A percentile compares a stretch with the other conserved stretches of the same genome.
These are phyloP conservation scores for Parauchenoglanis punctatus DNA, from an alignment of 2,797 vertebrate species.

Conservation along the genomic window DNA sequence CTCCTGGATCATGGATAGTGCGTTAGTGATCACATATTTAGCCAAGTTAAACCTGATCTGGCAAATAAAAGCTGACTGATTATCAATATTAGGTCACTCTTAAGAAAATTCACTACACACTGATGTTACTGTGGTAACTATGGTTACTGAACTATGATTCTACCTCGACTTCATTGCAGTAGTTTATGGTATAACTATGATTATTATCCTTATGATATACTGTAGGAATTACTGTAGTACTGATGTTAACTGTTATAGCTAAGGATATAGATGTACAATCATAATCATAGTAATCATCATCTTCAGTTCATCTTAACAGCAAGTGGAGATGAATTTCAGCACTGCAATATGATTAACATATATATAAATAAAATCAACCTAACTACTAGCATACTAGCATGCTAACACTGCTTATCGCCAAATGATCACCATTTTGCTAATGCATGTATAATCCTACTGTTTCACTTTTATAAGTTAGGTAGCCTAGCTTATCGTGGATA, in stretches of 20 bases:
- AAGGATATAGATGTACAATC: neutral
- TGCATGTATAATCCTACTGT: neutral
- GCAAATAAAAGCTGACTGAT: neutral
- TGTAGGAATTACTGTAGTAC: neutral
- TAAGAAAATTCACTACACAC: neutral
- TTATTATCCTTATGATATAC: neutral
- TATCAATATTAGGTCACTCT: neutral
- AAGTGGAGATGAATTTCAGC: neutral
- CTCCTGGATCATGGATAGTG: neutral
- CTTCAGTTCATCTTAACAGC: neutral
- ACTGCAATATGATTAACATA: neutral
- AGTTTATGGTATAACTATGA: neutral
- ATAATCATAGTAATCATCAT: neutral
- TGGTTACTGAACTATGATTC: neutral
- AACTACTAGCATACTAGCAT: neutral
- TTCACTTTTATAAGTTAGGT: neutral
- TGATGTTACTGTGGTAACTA: neutral
- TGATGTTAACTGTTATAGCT: neutral
- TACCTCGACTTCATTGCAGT: neutral
- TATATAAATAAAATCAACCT: neutral
- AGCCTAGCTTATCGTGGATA: neutral
- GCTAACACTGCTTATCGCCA: conserved; percentile 48
- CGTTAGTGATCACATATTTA: neutral
- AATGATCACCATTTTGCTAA: neutral
- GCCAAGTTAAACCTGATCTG: neutral